Base-by-base conservation (phyloP, 2,797 vertebrate genomes). In the Masticophis lateralis region DNA sequence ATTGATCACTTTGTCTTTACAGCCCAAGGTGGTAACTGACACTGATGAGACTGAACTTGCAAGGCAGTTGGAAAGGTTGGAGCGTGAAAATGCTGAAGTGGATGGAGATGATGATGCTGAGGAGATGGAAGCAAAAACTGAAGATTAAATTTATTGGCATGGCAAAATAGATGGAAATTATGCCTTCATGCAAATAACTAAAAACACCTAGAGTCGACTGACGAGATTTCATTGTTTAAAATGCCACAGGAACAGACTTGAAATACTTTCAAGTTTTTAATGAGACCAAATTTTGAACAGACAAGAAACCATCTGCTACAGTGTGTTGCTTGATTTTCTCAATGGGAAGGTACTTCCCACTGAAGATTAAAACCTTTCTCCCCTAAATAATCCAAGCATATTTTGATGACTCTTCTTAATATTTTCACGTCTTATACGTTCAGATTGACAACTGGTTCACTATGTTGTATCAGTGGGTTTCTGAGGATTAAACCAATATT, bases 11-110 rank as follows among this genome's bases (percentile, higher is more conserved):
- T 20, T 83, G 91, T 43, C 93, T 95, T 97, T 96, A 92, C 96
- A 99, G 99, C 99, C 99, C 0, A 99, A 99, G 96, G 99, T 99
- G 96, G 99, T 99, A 94, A 99, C 99, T 4, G 99, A 99, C 95
- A 99, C 99, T 32, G 99, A 99, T 60, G 99, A 99, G 97, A 99
- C 99, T 0, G 99, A 99, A 95, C 98, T 99, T 59, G 99, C 99
- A 91, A 97, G 99, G 92, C 99, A 99, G 94, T 97, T 99, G 96
- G 99, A 99, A 97, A 98, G 99, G 96, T 95, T 99, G 97, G 99
- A 99, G 97, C 97, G 99, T 60, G 99, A 99, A 97, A 99, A 99
- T n/a, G 99, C 99, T 0, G 99, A 99, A 97, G 99, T 99, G 95
- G 99, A 99, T 57, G 99, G 99, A 92, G 99, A 99, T 56, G 99